Evolutionary conservation across 2,888 invertebrate species (phyloP).

Genomic region (Tenthredo distinguenda): DNA sequence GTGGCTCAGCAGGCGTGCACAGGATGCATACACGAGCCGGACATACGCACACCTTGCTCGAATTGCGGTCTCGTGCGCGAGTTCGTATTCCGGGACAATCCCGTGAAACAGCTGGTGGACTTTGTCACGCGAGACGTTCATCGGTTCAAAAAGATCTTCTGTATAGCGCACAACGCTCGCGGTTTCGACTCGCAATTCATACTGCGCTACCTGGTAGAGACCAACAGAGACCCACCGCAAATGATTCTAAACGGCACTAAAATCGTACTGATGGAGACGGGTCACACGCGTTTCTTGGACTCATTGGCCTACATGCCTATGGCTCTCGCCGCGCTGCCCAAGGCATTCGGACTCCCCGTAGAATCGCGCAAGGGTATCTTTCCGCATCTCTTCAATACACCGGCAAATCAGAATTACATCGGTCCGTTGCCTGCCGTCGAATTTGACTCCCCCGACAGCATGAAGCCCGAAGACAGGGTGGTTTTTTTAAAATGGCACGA

Average conservation of each 20-base stretch:
- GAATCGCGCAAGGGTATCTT: constrained; percentile 62
- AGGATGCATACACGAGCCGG: too few species aligned
- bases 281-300: constrained; percentile 61
- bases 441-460: constrained; percentile 60
- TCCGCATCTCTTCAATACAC: constrained; percentile 63
- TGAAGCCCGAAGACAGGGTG: constrained; percentile 54
- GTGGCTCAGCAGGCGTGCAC: too few species aligned
- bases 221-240: not conserved
- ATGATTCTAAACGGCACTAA: not conserved
- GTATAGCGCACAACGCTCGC: not conserved
- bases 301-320: constrained; percentile 66
- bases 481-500: constrained; percentile 63
- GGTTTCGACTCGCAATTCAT: constrained; percentile 11
- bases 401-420: constrained; percentile 62
- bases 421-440: constrained; percentile 58
- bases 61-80: too few species aligned
- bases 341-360: constrained; percentile 62
- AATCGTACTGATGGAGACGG: constrained; percentile 54
- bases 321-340: constrained; percentile 61
- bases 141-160: too few species aligned
- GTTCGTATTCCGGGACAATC: too few species aligned
- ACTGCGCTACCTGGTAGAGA: not conserved
- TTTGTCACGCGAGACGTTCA: too few species aligned
- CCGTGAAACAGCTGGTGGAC: too few species aligned
- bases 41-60: too few species aligned